These are phyloP conservation scores for Drosophila infuscata DNA, from an alignment of 2,888 invertebrate genomes.

Conservation along the genomic window DNA sequence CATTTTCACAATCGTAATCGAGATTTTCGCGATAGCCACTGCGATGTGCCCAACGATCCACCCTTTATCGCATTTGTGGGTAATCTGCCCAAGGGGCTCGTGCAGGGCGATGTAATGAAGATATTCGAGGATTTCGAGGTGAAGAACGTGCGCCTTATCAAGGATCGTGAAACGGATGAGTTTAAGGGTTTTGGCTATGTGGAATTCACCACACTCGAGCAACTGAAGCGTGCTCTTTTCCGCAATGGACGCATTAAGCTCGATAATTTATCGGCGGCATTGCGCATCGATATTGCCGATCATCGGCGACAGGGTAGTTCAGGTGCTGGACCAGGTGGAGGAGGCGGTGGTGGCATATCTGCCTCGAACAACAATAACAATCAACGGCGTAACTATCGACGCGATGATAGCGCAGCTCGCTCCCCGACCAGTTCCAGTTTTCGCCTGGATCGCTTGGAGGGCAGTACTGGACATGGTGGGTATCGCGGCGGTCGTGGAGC, in stretches of 20 bases:
- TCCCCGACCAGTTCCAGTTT: constrained; percentile 27
- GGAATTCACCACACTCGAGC: constrained; percentile 94
- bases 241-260: constrained; percentile 92
- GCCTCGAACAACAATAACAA: constrained; percentile 31
- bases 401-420: constrained; percentile 46
- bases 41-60: constrained; percentile 93
- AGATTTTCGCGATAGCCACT: constrained; percentile 63
- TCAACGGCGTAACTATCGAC: constrained; percentile 54
- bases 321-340: constrained; percentile 56
- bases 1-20: constrained; percentile 47
- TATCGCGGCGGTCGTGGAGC: constrained; percentile 43
- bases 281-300: constrained; percentile 95
- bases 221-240: constrained; percentile 92
- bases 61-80: constrained; percentile 98
- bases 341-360: constrained; percentile 64
- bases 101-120: constrained; percentile 96
- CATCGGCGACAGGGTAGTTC: constrained; percentile 87
- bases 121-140: constrained; percentile 90
- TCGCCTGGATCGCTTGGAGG: constrained; percentile 23
- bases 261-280: constrained; percentile 87
- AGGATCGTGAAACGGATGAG: constrained; percentile 97
- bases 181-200: constrained; percentile 99
- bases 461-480: constrained; percentile 21
- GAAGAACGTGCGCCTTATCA: constrained; percentile 95
- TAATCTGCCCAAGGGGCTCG: constrained; percentile 94